phyloP scores from a whole-genome alignment of 2,113 vertebrate genomes.

The Lonchura striata region DNA sequence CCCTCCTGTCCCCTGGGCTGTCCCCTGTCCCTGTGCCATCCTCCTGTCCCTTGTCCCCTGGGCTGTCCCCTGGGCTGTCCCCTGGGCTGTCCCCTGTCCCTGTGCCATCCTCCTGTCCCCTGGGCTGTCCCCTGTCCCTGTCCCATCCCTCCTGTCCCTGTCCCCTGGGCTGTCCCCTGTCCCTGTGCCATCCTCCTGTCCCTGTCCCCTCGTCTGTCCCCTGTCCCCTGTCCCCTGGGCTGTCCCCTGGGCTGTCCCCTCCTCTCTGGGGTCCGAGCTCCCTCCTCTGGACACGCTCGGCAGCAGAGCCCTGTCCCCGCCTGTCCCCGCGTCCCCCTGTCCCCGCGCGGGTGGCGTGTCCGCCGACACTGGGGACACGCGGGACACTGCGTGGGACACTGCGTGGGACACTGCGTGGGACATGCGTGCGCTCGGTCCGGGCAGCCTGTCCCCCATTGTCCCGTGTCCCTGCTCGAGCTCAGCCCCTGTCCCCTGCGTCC shows the following conservation, averaged over 20 bases:
- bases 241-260: not conserved
- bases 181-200: not conserved
- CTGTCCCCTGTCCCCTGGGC: not conserved
- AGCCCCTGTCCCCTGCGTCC: not conserved
- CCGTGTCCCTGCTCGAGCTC: not conserved
- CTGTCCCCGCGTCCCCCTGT: not conserved
- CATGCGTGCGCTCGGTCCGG: fast-evolving
- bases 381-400: too few relatives aligned
- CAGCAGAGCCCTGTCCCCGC: not conserved
- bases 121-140: not conserved
- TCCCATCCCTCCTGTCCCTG: too few relatives aligned
- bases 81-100: not conserved
- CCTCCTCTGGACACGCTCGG: not conserved
- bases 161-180: not conserved
- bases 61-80: not conserved
- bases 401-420: fast-evolving
- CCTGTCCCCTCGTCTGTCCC: too few relatives aligned
- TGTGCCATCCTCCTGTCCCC: not conserved
- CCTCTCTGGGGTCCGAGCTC: not conserved
- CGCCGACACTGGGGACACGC: fast-evolving
- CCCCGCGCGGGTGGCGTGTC: not conserved
- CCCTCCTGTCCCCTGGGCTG: not conserved
- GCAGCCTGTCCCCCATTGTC: not conserved
- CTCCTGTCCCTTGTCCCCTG: too few relatives aligned
- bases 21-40: too few relatives aligned